phyloP scores from a whole-genome alignment of 2,888 invertebrate genomes.

The Rutpela maculata region DNA sequence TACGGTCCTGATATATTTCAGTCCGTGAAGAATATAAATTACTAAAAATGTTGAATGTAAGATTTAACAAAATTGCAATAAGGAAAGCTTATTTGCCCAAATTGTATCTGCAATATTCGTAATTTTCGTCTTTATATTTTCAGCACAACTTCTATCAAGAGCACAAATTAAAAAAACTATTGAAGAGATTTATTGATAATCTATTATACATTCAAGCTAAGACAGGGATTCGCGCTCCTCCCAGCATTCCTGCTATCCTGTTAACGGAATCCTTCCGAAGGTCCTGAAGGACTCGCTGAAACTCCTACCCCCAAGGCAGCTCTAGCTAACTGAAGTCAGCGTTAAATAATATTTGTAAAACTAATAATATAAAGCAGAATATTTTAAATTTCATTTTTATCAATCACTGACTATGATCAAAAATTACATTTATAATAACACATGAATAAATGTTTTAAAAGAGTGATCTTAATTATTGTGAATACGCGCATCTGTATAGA shows the following conservation, averaged over 20 bases:
- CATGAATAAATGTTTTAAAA: too few relatives aligned
- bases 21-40: not conserved
- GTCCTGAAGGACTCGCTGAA: conserved; percentile 63
- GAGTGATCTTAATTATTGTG: too few relatives aligned
- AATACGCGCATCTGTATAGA: too few relatives aligned
- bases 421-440: too few relatives aligned
- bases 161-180: conserved; percentile 20
- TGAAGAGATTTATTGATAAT: conserved; percentile 57
- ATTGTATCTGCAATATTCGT: not conserved
- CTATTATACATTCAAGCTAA: conserved; percentile 66
- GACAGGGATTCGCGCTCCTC: conserved; percentile 59
- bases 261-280: conserved; percentile 62
- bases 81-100: not conserved
- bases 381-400: not conserved
- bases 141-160: not conserved
- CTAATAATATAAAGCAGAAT: not conserved
- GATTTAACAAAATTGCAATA: not conserved
- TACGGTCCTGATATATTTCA: not conserved
- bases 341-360: not conserved
- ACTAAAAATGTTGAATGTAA: not conserved
- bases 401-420: not conserved
- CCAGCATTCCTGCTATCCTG: conserved; percentile 62
- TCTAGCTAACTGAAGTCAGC: not conserved
- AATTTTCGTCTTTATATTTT: not conserved
- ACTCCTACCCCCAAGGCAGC: conserved; percentile 15